These are phyloP conservation scores for Streptopelia turtur DNA, from an alignment of 2,797 vertebrate genomes.

Conservation along the genomic window DNA sequence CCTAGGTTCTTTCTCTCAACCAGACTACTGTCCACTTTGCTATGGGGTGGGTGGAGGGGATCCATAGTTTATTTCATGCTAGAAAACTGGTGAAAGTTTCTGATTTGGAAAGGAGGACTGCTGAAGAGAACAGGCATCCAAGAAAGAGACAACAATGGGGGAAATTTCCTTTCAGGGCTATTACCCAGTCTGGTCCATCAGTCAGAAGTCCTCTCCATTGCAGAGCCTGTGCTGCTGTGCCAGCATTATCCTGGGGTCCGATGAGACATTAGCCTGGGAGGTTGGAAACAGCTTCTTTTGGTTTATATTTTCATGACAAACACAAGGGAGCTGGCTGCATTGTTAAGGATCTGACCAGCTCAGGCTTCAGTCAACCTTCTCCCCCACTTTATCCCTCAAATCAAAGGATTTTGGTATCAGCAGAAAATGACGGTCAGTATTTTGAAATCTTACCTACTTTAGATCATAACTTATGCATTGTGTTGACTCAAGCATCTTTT, in stretches of 20 bases:
- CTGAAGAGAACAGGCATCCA: neutral
- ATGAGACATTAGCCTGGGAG: neutral
- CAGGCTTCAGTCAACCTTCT: neutral
- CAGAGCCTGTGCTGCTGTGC: neutral
- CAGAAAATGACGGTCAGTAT: neutral
- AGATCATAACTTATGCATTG: neutral
- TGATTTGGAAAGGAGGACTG: neutral
- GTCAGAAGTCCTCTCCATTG: fast-evolving
- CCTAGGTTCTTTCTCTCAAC: neutral
- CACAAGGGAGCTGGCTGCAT: neutral
- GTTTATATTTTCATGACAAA: neutral
- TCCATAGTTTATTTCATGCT: neutral
- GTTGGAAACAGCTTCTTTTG: neutral
- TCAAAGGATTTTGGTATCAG: neutral
- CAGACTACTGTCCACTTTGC: neutral
- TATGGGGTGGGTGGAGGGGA: neutral
- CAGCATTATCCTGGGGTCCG: neutral
- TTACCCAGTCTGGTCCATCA: neutral
- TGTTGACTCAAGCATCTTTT: neutral
- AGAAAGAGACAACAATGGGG: neutral
- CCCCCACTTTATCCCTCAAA: neutral
- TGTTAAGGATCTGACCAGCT: neutral
- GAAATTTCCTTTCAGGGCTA: neutral
- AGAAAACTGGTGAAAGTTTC: neutral
- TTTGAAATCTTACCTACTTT: neutral